phyloP scores from a whole-genome alignment of 2,888 invertebrate genomes.

The Rhogogaster chlorosoma region DNA sequence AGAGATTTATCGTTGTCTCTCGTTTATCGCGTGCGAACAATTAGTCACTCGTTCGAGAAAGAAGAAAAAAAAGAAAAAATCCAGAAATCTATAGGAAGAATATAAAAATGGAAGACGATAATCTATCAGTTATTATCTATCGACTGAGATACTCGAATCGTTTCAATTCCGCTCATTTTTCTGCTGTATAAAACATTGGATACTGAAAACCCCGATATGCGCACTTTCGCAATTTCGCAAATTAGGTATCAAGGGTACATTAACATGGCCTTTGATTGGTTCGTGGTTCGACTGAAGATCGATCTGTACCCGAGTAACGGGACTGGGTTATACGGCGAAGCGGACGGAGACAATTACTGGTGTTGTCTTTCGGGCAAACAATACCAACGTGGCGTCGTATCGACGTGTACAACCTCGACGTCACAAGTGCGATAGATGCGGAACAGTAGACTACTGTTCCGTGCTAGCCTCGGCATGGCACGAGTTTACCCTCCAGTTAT shows the following conservation, averaged over 20 bases:
- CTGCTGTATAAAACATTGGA: background rate
- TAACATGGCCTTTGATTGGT: background rate
- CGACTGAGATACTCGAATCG: background rate
- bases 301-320: conserved; percentile 38
- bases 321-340: conserved; percentile 33
- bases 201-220: background rate
- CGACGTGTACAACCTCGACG: conserved; percentile 41
- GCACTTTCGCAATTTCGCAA: background rate
- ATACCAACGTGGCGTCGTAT: conserved; percentile 37
- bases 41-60: conserved; percentile 32
- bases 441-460: conserved; percentile 7
- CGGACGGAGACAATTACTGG: conserved; percentile 38
- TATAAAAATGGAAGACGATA: background rate
- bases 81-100: background rate
- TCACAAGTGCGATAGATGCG: conserved; percentile 35
- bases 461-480: conserved; percentile 45
- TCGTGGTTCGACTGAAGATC: background rate
- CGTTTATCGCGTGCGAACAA: conserved; percentile 51
- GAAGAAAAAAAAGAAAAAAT: background rate
- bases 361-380: conserved; percentile 43
- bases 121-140: no score
- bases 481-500: conserved; percentile 40
- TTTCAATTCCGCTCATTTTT: background rate
- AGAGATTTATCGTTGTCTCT: conserved; percentile 61
- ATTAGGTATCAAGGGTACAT: conserved; percentile 1